A percentile compares a stretch with the other conserved stretches of the same genome.
These are phyloP conservation scores for Tetragnatha montana DNA, from an alignment of 2,888 invertebrate species.

Conservation along the genomic window DNA sequence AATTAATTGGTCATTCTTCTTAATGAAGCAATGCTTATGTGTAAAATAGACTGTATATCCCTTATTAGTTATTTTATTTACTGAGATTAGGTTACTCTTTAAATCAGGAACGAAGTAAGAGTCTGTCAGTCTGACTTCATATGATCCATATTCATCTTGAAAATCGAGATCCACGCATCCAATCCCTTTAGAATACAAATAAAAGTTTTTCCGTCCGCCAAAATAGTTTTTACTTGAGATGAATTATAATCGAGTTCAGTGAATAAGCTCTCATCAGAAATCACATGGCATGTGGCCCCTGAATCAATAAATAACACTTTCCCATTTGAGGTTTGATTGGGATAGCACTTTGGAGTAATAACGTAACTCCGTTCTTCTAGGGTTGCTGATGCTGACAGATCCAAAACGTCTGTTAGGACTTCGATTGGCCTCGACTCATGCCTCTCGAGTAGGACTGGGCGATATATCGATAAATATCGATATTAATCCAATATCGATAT, in stretches of 20 bases:
- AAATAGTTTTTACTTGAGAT: background rate
- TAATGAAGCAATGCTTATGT: no score
- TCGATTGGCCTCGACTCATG: no score
- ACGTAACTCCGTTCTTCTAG: no score
- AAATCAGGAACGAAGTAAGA: background rate
- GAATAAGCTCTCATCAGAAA: background rate
- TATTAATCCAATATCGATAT: no score
- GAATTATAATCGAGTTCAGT: background rate
- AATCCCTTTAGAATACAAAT: background rate
- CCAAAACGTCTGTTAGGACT: no score
- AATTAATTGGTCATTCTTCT: background rate
- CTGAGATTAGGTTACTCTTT: slow-evolving; percentile 1
- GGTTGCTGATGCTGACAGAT: no score
- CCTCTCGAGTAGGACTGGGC: no score
- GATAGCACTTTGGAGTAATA: background rate
- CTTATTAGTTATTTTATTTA: background rate
- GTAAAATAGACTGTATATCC: background rate
- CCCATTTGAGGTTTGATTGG: background rate
- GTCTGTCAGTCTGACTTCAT: background rate
- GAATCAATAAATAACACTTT: background rate
- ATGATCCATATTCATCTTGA: background rate
- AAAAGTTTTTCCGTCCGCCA: background rate
- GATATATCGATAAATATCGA: no score
- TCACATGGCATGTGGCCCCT: background rate
- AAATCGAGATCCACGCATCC: background rate